Conservation (phyloP, 2,113 vertebrate species). For the Megaleporinus macrocephalus region DNA sequence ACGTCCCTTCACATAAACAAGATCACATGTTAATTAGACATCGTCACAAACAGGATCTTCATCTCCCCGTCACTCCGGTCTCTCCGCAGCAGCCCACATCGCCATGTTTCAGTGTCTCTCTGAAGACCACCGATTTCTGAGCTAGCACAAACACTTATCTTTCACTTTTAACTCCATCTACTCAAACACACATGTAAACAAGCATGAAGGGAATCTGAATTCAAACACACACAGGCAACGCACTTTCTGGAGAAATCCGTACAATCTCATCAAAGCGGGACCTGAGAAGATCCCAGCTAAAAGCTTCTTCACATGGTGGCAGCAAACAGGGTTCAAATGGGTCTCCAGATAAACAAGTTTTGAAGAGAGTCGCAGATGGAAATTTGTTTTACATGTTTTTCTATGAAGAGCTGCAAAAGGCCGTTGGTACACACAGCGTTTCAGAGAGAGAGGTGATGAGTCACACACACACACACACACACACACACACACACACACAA, state of each 20-base stretch:
- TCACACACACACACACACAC: conserved; percentile 9
- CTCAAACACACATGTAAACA: conserved; percentile 53
- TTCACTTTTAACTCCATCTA: conserved; percentile 42
- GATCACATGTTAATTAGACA: conserved; percentile 55
- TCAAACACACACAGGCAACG: background rate
- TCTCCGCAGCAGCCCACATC: conserved; percentile 44
- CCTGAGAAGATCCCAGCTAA: background rate
- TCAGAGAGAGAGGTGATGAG: background rate
- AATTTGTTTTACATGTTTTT: background rate
- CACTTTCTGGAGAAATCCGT: background rate
- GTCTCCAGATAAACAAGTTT: background rate
- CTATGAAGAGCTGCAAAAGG: background rate
- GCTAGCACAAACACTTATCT: background rate
- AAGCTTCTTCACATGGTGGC: background rate
- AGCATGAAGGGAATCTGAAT: conserved; percentile 40
- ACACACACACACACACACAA: conserved; percentile 18
- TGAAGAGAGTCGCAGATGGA: background rate
- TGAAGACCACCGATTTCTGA: conserved; percentile 16
- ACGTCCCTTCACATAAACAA: conserved; percentile 40
- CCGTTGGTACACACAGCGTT: background rate
- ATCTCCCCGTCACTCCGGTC: conserved; percentile 38
- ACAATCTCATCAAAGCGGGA: background rate
- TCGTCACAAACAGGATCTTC: conserved; percentile 35
- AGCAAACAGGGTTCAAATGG: background rate
- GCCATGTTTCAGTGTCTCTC: conserved; percentile 26